Evolutionary conservation across 2,113 vertebrate genomes (phyloP), one percentile per base, ranked within the genome.

Genomic region (Columba livia): DNA sequence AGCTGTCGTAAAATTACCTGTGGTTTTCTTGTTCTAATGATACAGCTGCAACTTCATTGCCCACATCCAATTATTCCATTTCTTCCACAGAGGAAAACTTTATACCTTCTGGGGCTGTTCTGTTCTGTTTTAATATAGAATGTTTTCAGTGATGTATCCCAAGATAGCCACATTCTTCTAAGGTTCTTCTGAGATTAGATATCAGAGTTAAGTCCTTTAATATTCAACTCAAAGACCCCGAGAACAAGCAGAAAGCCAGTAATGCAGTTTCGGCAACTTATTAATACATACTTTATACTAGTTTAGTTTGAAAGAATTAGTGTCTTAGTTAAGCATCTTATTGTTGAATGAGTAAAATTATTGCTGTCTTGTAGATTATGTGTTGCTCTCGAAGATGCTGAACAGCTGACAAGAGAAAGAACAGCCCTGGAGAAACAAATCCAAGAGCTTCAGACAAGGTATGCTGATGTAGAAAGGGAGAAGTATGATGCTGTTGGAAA

Each of bases 401-500:
- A 99, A 79, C 87, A 96, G 9, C 89, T 98, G 93, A 98, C 97
- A 92, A 83, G 97, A 95, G 98, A 99, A 95, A 98, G 97, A 95
- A 91, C 87, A 89, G 90, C 94, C 79, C 98, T 98, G 97, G 98
- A 99, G 97, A 97, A 97, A 32, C 98, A 98, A 93, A 96, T 98
- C 19, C 94, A 96, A 74, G 99, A 98, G 38, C 98, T 99, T 72
- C 98, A 99, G 94, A 80, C 94, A 19, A 98, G 98, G 72, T 98
- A 90, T 62, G 84, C 83, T 80, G 92, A 40, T 54, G 77, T 99
- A 9, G 98, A 99, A 96, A 97, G 98, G 70, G 98, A 99, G 81
- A 99, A 98, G 51, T 98, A 98, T 1, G 98, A 99, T 51, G 98
- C 98, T 44, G 82, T 99, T 80, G 71, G 93, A 74, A 99, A 98